These are phyloP conservation scores for Hydropsyche tenuis DNA, from an alignment of 1,140 invertebrate genomes.

Conservation along the genomic window DNA sequence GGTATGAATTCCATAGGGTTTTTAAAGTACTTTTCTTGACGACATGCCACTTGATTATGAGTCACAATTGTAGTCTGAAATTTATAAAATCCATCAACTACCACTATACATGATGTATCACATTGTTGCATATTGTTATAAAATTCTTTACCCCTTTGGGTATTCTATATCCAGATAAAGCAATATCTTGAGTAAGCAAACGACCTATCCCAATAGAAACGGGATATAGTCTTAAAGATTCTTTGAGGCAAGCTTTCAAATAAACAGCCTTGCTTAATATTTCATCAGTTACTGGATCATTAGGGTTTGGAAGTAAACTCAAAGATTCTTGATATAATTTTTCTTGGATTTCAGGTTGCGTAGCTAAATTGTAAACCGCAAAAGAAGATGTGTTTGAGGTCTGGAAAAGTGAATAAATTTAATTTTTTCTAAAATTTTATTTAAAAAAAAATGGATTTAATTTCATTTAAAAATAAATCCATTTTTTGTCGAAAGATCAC, in stretches of 20 bases:
- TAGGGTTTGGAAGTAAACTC: constrained; percentile 62
- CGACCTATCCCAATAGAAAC: constrained; percentile 83
- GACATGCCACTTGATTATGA: constrained; percentile 82
- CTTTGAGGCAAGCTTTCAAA: constrained; percentile 82
- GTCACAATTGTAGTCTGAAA: constrained; percentile 85
- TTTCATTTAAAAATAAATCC: too few species aligned
- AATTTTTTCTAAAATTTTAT: neutral
- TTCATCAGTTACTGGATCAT: constrained; percentile 65
- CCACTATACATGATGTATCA: too few species aligned
- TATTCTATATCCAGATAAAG: constrained; percentile 82
- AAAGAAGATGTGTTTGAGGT: constrained; percentile 83
- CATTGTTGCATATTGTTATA: too few species aligned
- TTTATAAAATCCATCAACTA: too few species aligned
- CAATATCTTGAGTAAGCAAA: constrained; percentile 74
- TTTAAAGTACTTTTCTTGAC: constrained; percentile 73
- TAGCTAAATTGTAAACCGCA: constrained; percentile 80
- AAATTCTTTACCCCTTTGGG: constrained; percentile 77
- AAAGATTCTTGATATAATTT: constrained; percentile 72
- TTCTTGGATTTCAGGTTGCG: constrained; percentile 75
- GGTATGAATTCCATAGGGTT: constrained; percentile 74
- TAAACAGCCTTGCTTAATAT: constrained; percentile 72
- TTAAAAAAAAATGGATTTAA: too few species aligned
- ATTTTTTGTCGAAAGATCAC: neutral
- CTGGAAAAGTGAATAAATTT: constrained; percentile 61
- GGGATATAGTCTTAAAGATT: constrained; percentile 83